phyloP scores from a whole-genome alignment of 2,797 vertebrate species.

The Microhierax caerulescens region DNA sequence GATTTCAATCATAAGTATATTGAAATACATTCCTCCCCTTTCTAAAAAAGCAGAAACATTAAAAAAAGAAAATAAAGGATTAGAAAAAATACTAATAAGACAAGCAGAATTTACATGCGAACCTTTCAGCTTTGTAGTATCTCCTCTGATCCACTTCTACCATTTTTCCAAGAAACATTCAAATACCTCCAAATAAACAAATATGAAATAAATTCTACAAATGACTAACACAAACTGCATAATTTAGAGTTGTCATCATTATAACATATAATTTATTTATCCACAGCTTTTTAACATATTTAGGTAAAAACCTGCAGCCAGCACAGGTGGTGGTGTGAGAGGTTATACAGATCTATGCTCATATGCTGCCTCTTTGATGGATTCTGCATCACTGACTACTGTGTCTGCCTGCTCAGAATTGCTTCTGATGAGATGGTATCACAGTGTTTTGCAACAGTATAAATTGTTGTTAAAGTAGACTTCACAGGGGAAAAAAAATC shows the following conservation, averaged over 20 bases:
- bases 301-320: neutral
- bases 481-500: neutral
- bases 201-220: neutral
- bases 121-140: neutral
- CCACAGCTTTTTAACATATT: neutral
- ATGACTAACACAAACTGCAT: neutral
- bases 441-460: neutral
- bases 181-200: neutral
- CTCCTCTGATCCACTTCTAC: neutral
- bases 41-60: conserved; percentile 4
- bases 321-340: neutral
- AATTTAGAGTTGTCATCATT: neutral
- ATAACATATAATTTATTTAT: neutral
- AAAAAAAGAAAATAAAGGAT: neutral
- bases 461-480: neutral
- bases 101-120: neutral
- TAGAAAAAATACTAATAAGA: neutral
- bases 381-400: conserved; percentile 21
- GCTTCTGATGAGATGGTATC: neutral
- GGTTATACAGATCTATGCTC: neutral
- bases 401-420: neutral
- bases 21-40: conserved; percentile 5
- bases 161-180: neutral
- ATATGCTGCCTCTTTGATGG: neutral
- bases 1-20: conserved; percentile 20